Evolutionary conservation across 2,113 vertebrate genomes (phyloP).

Genomic region (Rhinopomastus cyanomelas): DNA sequence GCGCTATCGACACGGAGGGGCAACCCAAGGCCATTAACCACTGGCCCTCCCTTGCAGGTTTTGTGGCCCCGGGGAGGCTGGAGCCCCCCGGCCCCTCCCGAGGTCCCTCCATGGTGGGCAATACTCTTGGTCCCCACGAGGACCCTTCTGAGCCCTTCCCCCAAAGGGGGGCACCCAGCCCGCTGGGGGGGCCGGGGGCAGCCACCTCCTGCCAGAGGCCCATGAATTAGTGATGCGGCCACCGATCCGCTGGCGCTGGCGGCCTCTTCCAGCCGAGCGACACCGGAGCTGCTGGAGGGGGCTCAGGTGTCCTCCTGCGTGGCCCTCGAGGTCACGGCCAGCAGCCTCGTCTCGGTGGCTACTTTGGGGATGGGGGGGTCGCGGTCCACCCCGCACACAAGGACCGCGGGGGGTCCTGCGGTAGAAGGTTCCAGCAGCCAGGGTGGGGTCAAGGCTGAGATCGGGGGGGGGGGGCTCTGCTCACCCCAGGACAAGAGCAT

Average conservation of each 20-base stretch:
- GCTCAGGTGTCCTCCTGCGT: constrained; percentile 50
- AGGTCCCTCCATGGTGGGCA: too few relatives aligned
- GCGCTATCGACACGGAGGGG: constrained; percentile 5
- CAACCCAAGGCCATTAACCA: not conserved
- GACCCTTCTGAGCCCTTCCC: too few relatives aligned
- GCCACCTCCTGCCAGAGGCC: not conserved
- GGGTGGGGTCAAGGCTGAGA: accelerated
- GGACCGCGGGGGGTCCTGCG: accelerated
- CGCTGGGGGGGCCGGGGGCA: accelerated
- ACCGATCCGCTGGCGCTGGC: constrained; percentile 64
- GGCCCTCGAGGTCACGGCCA: not conserved
- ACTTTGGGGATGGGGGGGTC: accelerated
- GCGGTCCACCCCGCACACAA: too few relatives aligned
- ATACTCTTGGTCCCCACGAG: too few relatives aligned
- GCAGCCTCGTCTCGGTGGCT: accelerated
- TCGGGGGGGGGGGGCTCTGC: accelerated
- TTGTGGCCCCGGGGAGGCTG: not conserved
- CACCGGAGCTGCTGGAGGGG: not conserved
- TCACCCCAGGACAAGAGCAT: not conserved
- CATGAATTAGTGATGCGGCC: constrained; percentile 80
- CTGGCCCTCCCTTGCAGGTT: not conserved
- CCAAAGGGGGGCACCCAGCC: too few relatives aligned
- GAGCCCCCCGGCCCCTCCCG: too few relatives aligned
- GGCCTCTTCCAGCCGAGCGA: constrained; percentile 67
- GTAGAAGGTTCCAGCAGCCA: accelerated